A percentile compares a stretch with the other conserved stretches of the same genome.
These are phyloP conservation scores for Clistopyga incitator DNA, from an alignment of 2,888 invertebrate species.

Conservation along the genomic window DNA sequence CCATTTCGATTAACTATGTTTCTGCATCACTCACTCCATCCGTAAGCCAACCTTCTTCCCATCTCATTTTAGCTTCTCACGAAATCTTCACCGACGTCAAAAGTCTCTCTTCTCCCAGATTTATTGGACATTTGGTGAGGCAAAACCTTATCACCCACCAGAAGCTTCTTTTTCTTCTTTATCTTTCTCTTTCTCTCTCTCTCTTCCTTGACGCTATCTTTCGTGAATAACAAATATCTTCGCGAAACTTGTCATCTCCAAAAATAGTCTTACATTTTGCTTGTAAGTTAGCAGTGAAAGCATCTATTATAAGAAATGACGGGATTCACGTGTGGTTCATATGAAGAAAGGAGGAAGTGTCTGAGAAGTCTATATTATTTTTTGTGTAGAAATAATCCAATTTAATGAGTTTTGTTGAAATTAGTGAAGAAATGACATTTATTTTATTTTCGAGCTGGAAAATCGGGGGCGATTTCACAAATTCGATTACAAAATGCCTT, in stretches of 20 bases:
- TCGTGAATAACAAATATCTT: slow-evolving; percentile 28
- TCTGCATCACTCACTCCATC: slow-evolving; percentile 9
- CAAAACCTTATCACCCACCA: neutral
- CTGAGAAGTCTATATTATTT: neutral
- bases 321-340: neutral
- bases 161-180: too few species aligned
- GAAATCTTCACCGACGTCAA: neutral
- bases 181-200: slow-evolving; percentile 3
- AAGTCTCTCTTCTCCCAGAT: neutral
- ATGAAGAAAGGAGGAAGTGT: neutral
- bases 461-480: neutral
- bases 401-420: neutral
- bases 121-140: neutral
- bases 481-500: slow-evolving; percentile 14
- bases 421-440: neutral
- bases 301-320: slow-evolving; percentile 32
- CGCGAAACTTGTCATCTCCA: slow-evolving; percentile 16
- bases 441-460: too few species aligned
- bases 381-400: neutral
- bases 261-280: slow-evolving; percentile 12
- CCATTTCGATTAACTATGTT: slow-evolving; percentile 48
- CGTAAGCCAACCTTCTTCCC: neutral
- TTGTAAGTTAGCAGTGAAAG: neutral
- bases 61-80: slow-evolving; percentile 20
- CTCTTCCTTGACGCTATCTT: neutral